Evolutionary conservation across 2,113 vertebrate genomes (phyloP), one percentile per base, ranked within the genome.

Genomic region (Mesoclemmys tuberculata): DNA sequence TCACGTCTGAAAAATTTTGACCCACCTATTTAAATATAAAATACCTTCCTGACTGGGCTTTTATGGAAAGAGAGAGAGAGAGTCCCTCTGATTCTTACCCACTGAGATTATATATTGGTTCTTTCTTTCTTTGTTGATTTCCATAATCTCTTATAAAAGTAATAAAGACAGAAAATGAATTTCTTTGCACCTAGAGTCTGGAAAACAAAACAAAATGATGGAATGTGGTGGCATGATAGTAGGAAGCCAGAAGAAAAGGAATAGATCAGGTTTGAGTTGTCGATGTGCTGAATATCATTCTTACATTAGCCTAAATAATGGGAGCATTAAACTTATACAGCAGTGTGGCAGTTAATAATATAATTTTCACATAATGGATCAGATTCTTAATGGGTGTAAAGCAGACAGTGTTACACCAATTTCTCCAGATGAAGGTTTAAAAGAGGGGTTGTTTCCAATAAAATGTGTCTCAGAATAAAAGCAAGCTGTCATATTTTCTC

Each of bases 401-500:
- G 52, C 18, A 8, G 5, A 55, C 2, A 1, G 87, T 85, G 3
- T 0, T 71, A 9, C 3, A 56, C 3, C 6, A 44, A 3, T 16
- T 89, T 84, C 35, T 79, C 2, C 61, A 94, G 29, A 3, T 84
- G 48, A 61, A 46, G 6, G 68, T 91, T 91, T 87, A 95, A 94
- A 91, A 51, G n/a, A 74, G 10, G 41, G 1, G 16, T 44, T 86
- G 0, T 7, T 89, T 93, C 24, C 4, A 38, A 68, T 94, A 55
- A 82, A 61, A 16, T 78, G 56, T 92, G n/a, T 29, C 49, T 96
- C 54, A 86, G 87, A 55, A 13, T 48, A 83, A 93, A 94, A 88
- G 7, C 58, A 93, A 91, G 41, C 51, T 94, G 89, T 92, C 89
- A 90, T 84, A 79, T 85, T 90, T 52, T 52, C 24, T 90, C 3